phyloP scores from a whole-genome alignment of 1,140 invertebrate species.

The Lepidurus apus region DNA sequence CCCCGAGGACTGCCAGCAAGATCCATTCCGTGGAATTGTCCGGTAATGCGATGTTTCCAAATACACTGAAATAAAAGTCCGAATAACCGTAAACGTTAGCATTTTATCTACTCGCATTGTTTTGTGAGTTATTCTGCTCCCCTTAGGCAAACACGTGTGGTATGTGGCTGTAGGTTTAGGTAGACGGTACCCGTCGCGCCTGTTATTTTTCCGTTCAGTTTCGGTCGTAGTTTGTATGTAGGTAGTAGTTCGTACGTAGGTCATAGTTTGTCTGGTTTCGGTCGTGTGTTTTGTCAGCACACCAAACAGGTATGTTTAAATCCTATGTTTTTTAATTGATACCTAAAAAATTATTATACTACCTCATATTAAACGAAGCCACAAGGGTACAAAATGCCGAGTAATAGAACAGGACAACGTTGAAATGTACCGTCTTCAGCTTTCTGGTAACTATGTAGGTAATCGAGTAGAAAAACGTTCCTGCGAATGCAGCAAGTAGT shows the following conservation, averaged over 20 bases:
- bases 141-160: background rate
- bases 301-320: too few species aligned
- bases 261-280: too few species aligned
- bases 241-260: too few species aligned
- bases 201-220: background rate
- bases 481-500: slow-evolving; percentile 49
- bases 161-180: background rate
- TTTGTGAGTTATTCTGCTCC: background rate
- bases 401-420: slow-evolving; percentile 49
- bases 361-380: slow-evolving; percentile 37
- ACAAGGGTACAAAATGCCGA: slow-evolving; percentile 47
- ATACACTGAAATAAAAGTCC: slow-evolving; percentile 28
- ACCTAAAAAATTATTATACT: background rate
- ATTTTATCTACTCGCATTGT: background rate
- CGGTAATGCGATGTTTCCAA: slow-evolving; percentile 37
- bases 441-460: slow-evolving; percentile 53
- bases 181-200: background rate
- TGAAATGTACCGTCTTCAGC: slow-evolving; percentile 51
- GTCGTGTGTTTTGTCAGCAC: too few species aligned
- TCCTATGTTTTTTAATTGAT: too few species aligned
- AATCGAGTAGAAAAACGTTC: slow-evolving; percentile 50
- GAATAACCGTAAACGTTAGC: slow-evolving; percentile 38
- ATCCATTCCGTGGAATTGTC: slow-evolving; percentile 45
- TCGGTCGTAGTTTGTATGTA: too few species aligned
- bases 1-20: slow-evolving; percentile 40